phyloP scores from a whole-genome alignment of 2,888 invertebrate species.

The Lasioglossum malachurum region DNA sequence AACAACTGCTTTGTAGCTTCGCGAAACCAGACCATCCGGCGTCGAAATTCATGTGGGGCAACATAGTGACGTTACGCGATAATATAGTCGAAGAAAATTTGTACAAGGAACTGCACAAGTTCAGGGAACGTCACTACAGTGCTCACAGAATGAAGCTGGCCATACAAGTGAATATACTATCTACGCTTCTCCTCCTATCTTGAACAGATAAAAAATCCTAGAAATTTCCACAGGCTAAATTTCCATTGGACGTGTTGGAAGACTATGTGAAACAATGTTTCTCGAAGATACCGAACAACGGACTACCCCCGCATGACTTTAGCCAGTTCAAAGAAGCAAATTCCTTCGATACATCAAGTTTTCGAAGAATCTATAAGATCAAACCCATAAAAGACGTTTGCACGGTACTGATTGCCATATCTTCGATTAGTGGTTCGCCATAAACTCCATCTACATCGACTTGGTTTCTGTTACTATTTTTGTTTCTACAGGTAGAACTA shows the following conservation, averaged over 20 bases:
- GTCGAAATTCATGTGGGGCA: conserved; percentile 95
- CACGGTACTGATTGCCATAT: conserved; percentile 85
- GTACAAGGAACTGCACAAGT: conserved; percentile 90
- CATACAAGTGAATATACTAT: conserved; percentile 87
- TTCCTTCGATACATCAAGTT: conserved; percentile 88
- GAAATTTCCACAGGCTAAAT: conserved; percentile 85
- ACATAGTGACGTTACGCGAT: conserved; percentile 90
- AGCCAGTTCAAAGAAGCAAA: conserved; percentile 84
- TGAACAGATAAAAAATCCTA: neutral
- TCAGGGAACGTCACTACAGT: conserved; percentile 92
- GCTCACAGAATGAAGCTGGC: conserved; percentile 95
- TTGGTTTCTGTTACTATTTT: neutral
- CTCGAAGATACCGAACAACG: conserved; percentile 89
- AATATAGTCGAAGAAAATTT: conserved; percentile 89
- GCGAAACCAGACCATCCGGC: conserved; percentile 90
- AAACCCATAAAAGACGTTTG: conserved; percentile 91
- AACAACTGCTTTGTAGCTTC: conserved; percentile 90
- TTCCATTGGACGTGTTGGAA: conserved; percentile 89
- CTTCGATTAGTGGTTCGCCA: neutral
- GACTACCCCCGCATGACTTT: conserved; percentile 88
- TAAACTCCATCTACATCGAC: neutral
- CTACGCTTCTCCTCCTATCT: neutral
- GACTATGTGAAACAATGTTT: conserved; percentile 89
- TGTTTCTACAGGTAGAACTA: conserved; percentile 86
- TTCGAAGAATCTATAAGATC: conserved; percentile 90